Base-by-base conservation (phyloP, 1,140 invertebrate genomes). In the Teleopsis dalmanni region DNA sequence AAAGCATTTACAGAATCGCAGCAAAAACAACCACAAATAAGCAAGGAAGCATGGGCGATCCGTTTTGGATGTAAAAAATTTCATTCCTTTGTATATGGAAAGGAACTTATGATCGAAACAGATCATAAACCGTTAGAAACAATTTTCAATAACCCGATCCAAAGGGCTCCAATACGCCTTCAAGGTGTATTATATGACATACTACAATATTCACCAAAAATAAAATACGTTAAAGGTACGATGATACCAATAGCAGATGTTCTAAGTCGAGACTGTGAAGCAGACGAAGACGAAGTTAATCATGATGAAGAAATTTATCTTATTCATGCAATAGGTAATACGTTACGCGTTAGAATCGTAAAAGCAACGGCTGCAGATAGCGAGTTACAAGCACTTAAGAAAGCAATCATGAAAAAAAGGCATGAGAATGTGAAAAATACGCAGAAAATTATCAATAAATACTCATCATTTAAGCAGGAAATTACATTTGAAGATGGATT, bases 111-210 rank as follows among this genome's bases (percentile, higher is more conserved):
- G 1, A 58, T 73, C 1, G 58, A 75, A 54, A 73, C 67, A 1
- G 73, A 76, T 48, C 72, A 76, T 46, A 73, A 72, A 51, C 72
- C 73, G 6, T 35, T 76, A n/a, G 61, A 71, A 41, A 35, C 50
- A 3, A 65, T 75, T 22, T 70, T 73, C 51, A 65, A 62, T 41
- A 75, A 76, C 57, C 21, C 18, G 8, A 9, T 45, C n/a, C 5
- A 45, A 7, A 10, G 19, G 11, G 16, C 29, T 11, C 13, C 31
- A 21, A 8, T 9, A 2, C 11, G 27, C 14, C 19, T 43, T 7
- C 38, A 26, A 23, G 26, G 3, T 7, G 26, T 41, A 8, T 3
- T 23, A 5, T 21, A 25, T 10, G 9, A 31, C 14, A n/a, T 43
- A 16, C n/a, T 43, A 4, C 25, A 14, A 31, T 43, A 43, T 10